Evolutionary conservation across 2,113 vertebrate species (phyloP), one percentile per base, ranked within the genome.

Genomic region (Candoia aspera): DNA sequence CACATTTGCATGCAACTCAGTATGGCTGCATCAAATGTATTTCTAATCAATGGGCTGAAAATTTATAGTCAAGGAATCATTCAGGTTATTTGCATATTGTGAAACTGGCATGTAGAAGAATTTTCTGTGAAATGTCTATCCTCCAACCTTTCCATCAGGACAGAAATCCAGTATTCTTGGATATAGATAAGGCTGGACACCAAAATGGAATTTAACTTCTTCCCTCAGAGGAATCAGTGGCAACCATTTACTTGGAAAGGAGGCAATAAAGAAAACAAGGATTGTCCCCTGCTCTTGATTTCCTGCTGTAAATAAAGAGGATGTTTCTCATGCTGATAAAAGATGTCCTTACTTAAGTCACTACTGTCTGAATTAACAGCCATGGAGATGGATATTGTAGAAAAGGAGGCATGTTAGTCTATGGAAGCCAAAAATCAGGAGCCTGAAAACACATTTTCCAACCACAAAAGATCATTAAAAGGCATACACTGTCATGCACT

Each of bases 31-130:
- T 9, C 46, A 49, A 84, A 89, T 89, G 17, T 64, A 87, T 79
- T 79, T 89, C 85, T 64, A 55, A 64, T 86, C 64, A 64, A 23
- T 86, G 58, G 33, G 42, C n/a, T 83, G 86, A 89, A 90, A 68
- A 92, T 90, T 89, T 84, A 89, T 85, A 55, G 24, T 24, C 57
- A 55, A 21, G 42, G 79, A 26, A 90, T 57, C 29, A 15, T 64
- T 86, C 6, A 23, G 37, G 60, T 2, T 58, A 24, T 19, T 37
- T 57, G 49, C 12, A 89, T 26, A 62, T 92, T 88, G 13, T 42
- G 59, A 83, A 92, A 92, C 11, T 88, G 73, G 19, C 53, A 62
- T 49, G 60, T 79, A 84, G 58, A 53, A 89, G 37, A 84, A 58
- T 21, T 29, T 9, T 33, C 13, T 9, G n/a, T 55, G 84, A 73